Conservation (phyloP, 2,113 vertebrate genomes). For the Arothron firmamentum region DNA sequence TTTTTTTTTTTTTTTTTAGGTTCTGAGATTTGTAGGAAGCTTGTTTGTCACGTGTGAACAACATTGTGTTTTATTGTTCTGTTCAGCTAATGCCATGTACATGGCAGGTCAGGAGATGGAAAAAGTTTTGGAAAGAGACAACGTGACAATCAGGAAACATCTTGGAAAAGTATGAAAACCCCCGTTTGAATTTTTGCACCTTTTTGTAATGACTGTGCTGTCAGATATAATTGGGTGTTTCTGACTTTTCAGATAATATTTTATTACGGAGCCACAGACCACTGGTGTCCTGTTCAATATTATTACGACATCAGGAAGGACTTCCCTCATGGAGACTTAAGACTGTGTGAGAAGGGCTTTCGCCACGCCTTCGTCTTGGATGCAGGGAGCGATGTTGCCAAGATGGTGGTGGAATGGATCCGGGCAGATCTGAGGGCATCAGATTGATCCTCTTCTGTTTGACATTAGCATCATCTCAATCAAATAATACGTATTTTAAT, state of each 20-base stretch:
- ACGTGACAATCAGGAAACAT: constrained; percentile 79
- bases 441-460: constrained; percentile 26
- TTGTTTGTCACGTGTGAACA: not conserved
- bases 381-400: constrained; percentile 79
- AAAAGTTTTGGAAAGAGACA: constrained; percentile 82
- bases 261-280: constrained; percentile 86
- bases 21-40: not conserved
- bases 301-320: constrained; percentile 87
- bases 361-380: constrained; percentile 85
- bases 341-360: constrained; percentile 83
- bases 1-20: not conserved
- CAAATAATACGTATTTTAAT: no score
- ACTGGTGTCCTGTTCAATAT: constrained; percentile 87
- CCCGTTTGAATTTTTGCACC: not conserved
- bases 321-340: constrained; percentile 86
- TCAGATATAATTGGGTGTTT: not conserved
- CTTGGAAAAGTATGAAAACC: constrained; percentile 84
- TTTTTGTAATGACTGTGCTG: not conserved
- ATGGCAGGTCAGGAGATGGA: constrained; percentile 93
- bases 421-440: constrained; percentile 61
- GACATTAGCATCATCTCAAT: not conserved
- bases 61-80: constrained; percentile 7
- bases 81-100: constrained; percentile 86
- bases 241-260: constrained; percentile 81
- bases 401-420: constrained; percentile 82